phyloP scores from a whole-genome alignment of 1,140 invertebrate species.

The Drosophila lini region DNA sequence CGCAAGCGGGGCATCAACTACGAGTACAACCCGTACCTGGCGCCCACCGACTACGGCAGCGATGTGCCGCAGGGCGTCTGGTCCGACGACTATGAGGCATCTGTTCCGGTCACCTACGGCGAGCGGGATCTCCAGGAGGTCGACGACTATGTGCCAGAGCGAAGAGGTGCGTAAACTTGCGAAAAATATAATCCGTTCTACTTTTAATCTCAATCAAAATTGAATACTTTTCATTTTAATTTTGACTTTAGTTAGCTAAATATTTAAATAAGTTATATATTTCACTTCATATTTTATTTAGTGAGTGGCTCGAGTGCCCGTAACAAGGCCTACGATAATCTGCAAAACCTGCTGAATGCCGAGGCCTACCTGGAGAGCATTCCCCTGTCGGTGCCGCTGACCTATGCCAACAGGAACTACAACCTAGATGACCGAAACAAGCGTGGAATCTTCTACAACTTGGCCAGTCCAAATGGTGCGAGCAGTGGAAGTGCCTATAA shows the following conservation, averaged over 20 bases:
- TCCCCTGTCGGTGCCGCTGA: constrained; percentile 68
- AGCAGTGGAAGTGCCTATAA: constrained; percentile 33
- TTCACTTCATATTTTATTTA: background rate
- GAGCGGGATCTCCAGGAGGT: constrained; percentile 73
- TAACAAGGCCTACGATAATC: constrained; percentile 81
- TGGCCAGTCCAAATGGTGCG: constrained; percentile 34
- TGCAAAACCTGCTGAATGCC: constrained; percentile 77
- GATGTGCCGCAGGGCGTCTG: constrained; percentile 41
- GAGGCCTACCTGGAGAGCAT: constrained; percentile 78
- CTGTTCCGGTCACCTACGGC: constrained; percentile 45
- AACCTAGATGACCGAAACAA: constrained; percentile 78
- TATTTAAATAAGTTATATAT: background rate
- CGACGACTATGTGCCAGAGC: constrained; percentile 74
- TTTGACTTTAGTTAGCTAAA: background rate
- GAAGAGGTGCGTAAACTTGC: constrained; percentile 42
- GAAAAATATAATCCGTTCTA: background rate
- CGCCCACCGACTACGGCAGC: constrained; percentile 42
- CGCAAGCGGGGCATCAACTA: constrained; percentile 79
- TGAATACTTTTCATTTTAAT: background rate
- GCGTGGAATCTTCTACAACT: constrained; percentile 68
- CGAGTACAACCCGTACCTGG: constrained; percentile 65
- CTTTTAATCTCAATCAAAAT: background rate
- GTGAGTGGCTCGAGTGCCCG: constrained; percentile 50
- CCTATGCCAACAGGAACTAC: constrained; percentile 78
- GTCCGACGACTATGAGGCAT: constrained; percentile 68